Evolutionary conservation across 2,797 vertebrate species (phyloP).

Genomic region (Cephalopachus bancanus): DNA sequence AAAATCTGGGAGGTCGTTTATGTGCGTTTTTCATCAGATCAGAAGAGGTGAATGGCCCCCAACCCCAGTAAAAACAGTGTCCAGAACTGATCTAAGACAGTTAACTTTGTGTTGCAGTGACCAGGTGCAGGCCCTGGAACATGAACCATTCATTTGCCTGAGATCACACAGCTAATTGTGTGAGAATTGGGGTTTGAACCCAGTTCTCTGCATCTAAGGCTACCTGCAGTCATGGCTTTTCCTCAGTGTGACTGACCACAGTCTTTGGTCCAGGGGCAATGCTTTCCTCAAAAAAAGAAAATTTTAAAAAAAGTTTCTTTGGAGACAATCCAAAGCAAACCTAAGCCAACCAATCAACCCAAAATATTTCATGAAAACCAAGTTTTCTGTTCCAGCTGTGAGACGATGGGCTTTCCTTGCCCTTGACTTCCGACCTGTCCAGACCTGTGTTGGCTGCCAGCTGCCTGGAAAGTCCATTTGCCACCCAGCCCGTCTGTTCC

Average conservation of each 20-base stretch:
- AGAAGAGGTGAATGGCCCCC: background rate
- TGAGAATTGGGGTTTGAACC: conserved; percentile 15
- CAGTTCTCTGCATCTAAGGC: background rate
- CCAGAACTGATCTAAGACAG: background rate
- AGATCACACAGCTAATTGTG: background rate
- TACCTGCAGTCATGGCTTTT: background rate
- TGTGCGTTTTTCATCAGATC: conserved; percentile 21
- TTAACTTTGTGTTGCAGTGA: conserved; percentile 12
- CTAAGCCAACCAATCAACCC: background rate
- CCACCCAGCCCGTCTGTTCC: conserved; percentile 31
- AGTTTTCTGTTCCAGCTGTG: conserved; percentile 52
- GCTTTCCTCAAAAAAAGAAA: too few relatives aligned
- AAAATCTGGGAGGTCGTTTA: background rate
- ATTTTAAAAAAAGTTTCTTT: too few relatives aligned
- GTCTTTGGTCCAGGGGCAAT: background rate
- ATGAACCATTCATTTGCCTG: conserved; percentile 19
- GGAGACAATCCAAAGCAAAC: background rate
- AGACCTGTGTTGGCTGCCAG: conserved; percentile 54
- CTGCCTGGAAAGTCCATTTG: conserved; percentile 61
- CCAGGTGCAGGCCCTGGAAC: background rate
- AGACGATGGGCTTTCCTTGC: background rate
- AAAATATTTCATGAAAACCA: conserved; percentile 25
- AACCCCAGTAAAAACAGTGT: background rate
- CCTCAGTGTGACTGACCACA: background rate
- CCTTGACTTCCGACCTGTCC: conserved; percentile 41